Conservation (phyloP, 2,797 vertebrate species). For the Salmo trutta region DNA sequence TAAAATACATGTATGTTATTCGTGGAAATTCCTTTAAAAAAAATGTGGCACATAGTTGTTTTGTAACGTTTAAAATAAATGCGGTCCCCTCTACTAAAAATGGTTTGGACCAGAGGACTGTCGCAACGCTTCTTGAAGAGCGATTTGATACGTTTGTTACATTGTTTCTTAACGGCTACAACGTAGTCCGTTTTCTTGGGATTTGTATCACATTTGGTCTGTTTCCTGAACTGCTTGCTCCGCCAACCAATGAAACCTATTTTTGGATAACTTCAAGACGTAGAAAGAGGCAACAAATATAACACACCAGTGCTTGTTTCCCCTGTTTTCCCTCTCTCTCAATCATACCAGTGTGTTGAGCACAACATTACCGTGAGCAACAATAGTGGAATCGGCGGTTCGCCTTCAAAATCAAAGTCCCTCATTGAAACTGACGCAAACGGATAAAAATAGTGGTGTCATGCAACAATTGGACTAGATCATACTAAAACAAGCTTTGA, state of each 20-base stretch:
- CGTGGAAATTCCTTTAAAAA: neutral
- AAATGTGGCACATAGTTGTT: rapidly evolving
- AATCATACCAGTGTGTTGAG: too few relatives aligned
- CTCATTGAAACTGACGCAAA: too few relatives aligned
- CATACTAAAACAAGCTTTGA: too few relatives aligned
- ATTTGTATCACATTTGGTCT: conserved; percentile 10
- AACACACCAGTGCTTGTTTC: conserved; percentile 44
- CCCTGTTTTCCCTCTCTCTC: conserved; percentile 18
- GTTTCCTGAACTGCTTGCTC: neutral
- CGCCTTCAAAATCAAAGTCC: too few relatives aligned
- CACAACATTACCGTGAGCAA: too few relatives aligned
- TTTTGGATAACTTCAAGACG: conserved; percentile 15
- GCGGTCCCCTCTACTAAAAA: conserved; percentile 20
- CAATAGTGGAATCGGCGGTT: too few relatives aligned
- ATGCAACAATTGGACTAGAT: too few relatives aligned
- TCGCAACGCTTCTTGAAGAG: conserved; percentile 64
- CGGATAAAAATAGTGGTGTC: too few relatives aligned
- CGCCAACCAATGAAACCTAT: neutral
- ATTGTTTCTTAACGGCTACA: conserved; percentile 19
- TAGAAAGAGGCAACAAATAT: conserved; percentile 12
- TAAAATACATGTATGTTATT: rapidly evolving
- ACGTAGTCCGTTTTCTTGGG: neutral
- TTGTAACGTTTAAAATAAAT: rapidly evolving
- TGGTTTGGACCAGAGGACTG: conserved; percentile 69
- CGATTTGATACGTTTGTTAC: conserved; percentile 48